Percentiles rank a stretch among this genome's conserved stretches.
These are phyloP conservation scores for Phymatocera aterrima DNA, from an alignment of 2,888 invertebrate species.

Conservation along the genomic window DNA sequence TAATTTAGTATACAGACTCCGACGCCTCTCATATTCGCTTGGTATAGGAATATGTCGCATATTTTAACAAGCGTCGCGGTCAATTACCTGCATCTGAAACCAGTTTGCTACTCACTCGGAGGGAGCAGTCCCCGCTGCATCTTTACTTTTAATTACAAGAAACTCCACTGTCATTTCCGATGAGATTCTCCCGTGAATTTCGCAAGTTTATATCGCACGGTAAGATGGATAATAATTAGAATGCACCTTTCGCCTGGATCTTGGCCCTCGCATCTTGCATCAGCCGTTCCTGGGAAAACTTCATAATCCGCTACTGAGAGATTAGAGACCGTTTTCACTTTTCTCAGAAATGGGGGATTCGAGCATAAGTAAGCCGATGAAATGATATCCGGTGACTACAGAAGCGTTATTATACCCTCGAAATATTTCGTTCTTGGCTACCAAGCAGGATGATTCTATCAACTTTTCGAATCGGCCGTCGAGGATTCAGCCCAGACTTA, in stretches of 20 bases:
- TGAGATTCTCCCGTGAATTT: conserved; percentile 40
- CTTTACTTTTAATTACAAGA: conserved; percentile 58
- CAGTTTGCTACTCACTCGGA: conserved; percentile 57
- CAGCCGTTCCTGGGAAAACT: conserved; percentile 17
- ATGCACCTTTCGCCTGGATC: conserved; percentile 7
- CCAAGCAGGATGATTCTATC: conserved; percentile 18
- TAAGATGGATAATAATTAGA: conserved; percentile 62
- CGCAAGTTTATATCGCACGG: conserved; percentile 48
- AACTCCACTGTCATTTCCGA: conserved; percentile 48
- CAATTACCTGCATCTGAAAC: conserved; percentile 65
- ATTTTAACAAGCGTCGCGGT: conserved; percentile 58
- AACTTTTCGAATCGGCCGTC: conserved; percentile 9
- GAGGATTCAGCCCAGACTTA: conserved; percentile 1
- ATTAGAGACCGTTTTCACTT: conserved; percentile 31
- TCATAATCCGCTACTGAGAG: conserved; percentile 54
- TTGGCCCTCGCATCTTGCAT: conserved; percentile 5
- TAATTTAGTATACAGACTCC: conserved; percentile 13
- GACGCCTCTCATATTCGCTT: conserved; percentile 21
- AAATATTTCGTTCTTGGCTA: conserved; percentile 5
- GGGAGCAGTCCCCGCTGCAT: conserved; percentile 45
- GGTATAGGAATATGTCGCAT: neutral
- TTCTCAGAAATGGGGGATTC: conserved; percentile 14
- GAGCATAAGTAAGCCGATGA: conserved; percentile 19
- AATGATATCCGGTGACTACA: conserved; percentile 35
- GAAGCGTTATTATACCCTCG: conserved; percentile 39